phyloP scores from a whole-genome alignment of 2,888 invertebrate genomes.

The Chrysina gloriosa region DNA sequence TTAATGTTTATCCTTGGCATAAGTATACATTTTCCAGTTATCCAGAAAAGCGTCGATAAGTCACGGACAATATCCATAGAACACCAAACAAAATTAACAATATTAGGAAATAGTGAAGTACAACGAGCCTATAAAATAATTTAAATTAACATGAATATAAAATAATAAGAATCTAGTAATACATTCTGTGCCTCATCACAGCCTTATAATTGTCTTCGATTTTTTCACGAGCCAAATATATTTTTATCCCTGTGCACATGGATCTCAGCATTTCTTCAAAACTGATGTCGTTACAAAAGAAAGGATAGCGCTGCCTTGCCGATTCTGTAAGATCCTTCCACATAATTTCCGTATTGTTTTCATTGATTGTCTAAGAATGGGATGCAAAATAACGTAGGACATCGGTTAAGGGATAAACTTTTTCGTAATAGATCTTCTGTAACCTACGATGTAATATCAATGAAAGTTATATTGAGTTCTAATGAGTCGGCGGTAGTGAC shows the following conservation, averaged over 20 bases:
- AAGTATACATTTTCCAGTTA: no score
- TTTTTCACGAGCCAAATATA: not conserved
- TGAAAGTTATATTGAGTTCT: not conserved
- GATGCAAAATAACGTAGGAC: not conserved
- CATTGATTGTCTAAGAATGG: not conserved
- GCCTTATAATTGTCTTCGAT: slow-evolving; percentile 9
- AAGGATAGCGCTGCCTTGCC: not conserved
- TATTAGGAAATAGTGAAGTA: not conserved
- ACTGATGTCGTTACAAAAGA: not conserved
- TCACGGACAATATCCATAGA: not conserved
- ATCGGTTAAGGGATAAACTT: not conserved
- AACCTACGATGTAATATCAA: no score
- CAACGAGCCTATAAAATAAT: not conserved
- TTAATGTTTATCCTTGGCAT: no score
- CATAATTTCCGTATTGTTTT: slow-evolving; percentile 1
- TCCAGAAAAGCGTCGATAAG: no score
- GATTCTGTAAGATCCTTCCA: not conserved
- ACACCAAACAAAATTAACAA: not conserved
- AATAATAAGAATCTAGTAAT: not conserved
- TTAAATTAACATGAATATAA: not conserved
- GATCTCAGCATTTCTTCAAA: not conserved
- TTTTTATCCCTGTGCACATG: not conserved
- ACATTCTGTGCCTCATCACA: not conserved
- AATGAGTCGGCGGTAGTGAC: not conserved
- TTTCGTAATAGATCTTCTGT: not conserved